Conservation (phyloP, 2,797 vertebrate genomes). For the Rhinatrema bivittatum region DNA sequence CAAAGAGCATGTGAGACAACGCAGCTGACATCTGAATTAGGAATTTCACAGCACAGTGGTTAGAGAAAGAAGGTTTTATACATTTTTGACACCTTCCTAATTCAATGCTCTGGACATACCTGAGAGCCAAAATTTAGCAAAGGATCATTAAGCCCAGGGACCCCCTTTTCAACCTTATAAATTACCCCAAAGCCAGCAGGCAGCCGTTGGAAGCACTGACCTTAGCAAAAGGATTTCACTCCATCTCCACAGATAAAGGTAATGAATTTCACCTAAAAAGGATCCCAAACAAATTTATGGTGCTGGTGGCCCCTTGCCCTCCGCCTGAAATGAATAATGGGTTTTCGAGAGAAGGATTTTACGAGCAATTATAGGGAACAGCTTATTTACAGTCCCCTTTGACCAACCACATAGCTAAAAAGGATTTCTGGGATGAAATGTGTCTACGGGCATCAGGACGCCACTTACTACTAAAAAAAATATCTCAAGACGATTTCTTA, state of each 20-base stretch:
- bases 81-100: too few species aligned
- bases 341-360: conserved; percentile 7
- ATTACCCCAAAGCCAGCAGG: too few species aligned
- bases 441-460: background rate
- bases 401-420: conserved; percentile 8
- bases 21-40: too few species aligned
- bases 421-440: conserved; percentile 3
- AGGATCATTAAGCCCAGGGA: background rate
- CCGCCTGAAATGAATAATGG: conserved; percentile 15
- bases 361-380: conserved; percentile 16
- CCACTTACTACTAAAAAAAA: background rate
- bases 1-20: too few species aligned
- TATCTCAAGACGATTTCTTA: background rate
- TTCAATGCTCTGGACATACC: too few species aligned
- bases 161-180: conserved; percentile 6
- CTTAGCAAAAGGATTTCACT: conserved; percentile 4
- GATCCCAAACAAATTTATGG: conserved; percentile 17
- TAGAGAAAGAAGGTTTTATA: too few species aligned
- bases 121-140: background rate
- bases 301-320: conserved; percentile 1
- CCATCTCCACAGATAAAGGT: background rate
- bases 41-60: too few species aligned
- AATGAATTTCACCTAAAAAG: conserved; percentile 23
- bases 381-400: conserved; percentile 19
- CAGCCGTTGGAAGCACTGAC: background rate